phyloP scores from a whole-genome alignment of 2,888 invertebrate genomes.

The Tipula helvola region DNA sequence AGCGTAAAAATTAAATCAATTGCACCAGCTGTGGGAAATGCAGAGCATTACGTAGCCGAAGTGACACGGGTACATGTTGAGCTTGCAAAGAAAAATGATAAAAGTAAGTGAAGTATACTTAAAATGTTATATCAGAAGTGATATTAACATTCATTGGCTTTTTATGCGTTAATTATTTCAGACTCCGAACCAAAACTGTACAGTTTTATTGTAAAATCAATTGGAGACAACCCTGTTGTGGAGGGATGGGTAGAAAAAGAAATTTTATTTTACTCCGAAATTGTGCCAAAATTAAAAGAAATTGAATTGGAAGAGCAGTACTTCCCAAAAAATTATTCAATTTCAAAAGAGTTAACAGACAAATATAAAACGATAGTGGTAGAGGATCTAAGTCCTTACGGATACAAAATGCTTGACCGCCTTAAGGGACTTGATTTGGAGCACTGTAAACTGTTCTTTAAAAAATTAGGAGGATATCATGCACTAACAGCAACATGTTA shows the following conservation, averaged over 20 bases:
- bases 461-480: neutral
- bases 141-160: no score
- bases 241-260: neutral
- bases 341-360: neutral
- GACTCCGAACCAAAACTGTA: neutral
- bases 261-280: neutral
- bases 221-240: neutral
- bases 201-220: neutral
- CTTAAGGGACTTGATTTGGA: neutral
- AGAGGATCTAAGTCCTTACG: neutral
- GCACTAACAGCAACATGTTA: neutral
- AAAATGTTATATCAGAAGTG: neutral
- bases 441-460: neutral
- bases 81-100: neutral
- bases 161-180: neutral
- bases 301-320: neutral
- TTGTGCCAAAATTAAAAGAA: neutral
- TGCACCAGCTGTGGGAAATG: neutral
- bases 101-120: neutral
- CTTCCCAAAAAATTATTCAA: neutral
- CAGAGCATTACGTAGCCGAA: neutral
- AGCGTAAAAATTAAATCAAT: neutral
- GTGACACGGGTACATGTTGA: neutral
- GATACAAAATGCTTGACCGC: neutral
- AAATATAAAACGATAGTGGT: neutral